Conservation (phyloP, 1,140 invertebrate species). For the Zaprionus africanus region DNA sequence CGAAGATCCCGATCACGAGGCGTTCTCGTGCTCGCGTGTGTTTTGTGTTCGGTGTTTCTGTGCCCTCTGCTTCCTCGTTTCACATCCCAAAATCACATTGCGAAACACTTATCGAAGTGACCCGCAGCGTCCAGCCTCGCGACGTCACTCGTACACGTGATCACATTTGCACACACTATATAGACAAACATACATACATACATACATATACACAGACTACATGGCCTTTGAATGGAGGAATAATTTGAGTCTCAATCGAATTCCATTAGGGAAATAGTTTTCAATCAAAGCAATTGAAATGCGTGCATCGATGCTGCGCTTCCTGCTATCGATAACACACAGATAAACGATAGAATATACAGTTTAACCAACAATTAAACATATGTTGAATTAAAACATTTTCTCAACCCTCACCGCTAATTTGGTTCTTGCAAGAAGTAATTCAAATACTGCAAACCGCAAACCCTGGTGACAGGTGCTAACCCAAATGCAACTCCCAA, state of each 20-base stretch:
- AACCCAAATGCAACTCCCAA: not conserved
- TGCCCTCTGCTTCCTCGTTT: not conserved
- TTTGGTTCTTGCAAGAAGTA: too few relatives aligned
- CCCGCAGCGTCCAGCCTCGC: slow-evolving; percentile 1
- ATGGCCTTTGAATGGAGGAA: slow-evolving; percentile 15
- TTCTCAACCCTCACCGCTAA: too few relatives aligned
- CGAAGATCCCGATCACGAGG: slow-evolving; percentile 17
- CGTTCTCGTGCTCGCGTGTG: slow-evolving; percentile 4
- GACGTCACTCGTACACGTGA: slow-evolving; percentile 19
- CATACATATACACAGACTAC: not conserved
- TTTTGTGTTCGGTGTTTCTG: too few relatives aligned
- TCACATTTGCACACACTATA: not conserved
- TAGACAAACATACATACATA: not conserved
- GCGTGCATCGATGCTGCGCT: not conserved
- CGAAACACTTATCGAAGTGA: slow-evolving; percentile 9
- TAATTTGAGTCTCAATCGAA: slow-evolving; percentile 10
- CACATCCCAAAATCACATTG: slow-evolving; percentile 6
- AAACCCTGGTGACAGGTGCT: too few relatives aligned
- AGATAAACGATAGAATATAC: too few relatives aligned
- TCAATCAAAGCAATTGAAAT: slow-evolving; percentile 3
- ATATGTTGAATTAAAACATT: too few relatives aligned
- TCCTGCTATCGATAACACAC: not conserved
- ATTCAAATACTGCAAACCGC: too few relatives aligned
- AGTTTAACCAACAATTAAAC: too few relatives aligned
- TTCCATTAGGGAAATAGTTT: slow-evolving; percentile 3